Evolutionary conservation across 2,797 vertebrate species (phyloP).

Genomic region (Hoplostethus mediterraneus): DNA sequence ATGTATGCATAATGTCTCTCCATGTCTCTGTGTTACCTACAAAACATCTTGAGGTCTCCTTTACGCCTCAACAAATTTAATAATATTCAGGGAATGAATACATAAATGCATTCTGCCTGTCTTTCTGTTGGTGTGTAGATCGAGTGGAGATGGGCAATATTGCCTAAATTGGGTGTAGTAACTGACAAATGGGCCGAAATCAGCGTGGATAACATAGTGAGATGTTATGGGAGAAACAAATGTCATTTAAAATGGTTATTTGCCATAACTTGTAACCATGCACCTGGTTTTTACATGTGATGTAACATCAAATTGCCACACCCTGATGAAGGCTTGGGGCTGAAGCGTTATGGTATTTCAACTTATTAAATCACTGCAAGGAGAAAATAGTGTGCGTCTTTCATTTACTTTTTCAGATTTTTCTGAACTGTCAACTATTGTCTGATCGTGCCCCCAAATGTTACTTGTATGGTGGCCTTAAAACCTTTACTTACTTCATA

Average conservation of each 20-base stretch:
- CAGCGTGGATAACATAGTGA: not conserved
- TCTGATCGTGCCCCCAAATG: slow-evolving; percentile 31
- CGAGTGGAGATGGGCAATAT: not conserved
- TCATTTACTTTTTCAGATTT: too few relatives aligned
- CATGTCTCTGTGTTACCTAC: slow-evolving; percentile 17
- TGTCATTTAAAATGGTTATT: not conserved
- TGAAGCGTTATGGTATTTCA: too few relatives aligned
- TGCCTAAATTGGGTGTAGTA: not conserved
- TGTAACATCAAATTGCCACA: too few relatives aligned
- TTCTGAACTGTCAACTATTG: slow-evolving; percentile 1
- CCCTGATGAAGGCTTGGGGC: too few relatives aligned
- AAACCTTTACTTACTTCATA: slow-evolving; percentile 44
- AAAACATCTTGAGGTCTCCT: slow-evolving; percentile 19
- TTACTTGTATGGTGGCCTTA: slow-evolving; percentile 56
- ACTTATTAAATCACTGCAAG: too few relatives aligned
- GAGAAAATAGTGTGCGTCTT: too few relatives aligned
- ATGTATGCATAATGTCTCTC: not conserved
- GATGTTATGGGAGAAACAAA: not conserved
- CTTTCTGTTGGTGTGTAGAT: not conserved
- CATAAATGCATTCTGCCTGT: slow-evolving; percentile 13
- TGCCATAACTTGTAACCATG: not conserved
- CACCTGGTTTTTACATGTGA: too few relatives aligned
- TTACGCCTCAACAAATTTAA: slow-evolving; percentile 20
- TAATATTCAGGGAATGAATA: slow-evolving; percentile 8
- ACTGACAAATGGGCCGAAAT: not conserved